Evolutionary conservation across 2,797 vertebrate genomes (phyloP).

Genomic region (Myripristis jacobus): DNA sequence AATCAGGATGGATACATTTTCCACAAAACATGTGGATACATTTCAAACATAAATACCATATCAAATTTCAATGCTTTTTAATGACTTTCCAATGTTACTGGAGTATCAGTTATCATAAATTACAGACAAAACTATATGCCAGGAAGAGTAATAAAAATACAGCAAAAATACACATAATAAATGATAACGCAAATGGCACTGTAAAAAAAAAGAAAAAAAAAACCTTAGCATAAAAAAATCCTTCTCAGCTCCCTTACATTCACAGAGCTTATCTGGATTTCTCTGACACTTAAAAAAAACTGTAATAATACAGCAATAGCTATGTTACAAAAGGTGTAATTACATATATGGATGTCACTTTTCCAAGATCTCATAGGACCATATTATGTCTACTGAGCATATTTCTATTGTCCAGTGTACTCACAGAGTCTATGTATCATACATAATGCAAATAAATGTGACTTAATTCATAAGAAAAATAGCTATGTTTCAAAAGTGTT

Average conservation of each 20-base stretch:
- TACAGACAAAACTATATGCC: conserved; percentile 64
- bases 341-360: conserved; percentile 27
- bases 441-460: conserved; percentile 58
- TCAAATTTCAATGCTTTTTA: conserved; percentile 54
- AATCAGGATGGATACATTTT: conserved; percentile 54
- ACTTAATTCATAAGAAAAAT: conserved; percentile 53
- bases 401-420: conserved; percentile 78
- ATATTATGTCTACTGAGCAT: conserved; percentile 53
- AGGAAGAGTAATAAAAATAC: conserved; percentile 51
- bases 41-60: conserved; percentile 80
- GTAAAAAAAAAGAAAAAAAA: conserved; percentile 30
- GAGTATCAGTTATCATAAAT: conserved; percentile 70
- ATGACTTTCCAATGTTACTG: conserved; percentile 52
- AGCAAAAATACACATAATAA: conserved; percentile 58
- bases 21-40: conserved; percentile 45
- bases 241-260: conserved; percentile 15
- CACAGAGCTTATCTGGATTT: conserved; percentile 19
- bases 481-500: conserved; percentile 49
- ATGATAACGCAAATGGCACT: conserved; percentile 44
- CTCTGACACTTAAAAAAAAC: conserved; percentile 21
- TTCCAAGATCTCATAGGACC: conserved; percentile 22
- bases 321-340: conserved; percentile 39
- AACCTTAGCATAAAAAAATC: conserved; percentile 1
- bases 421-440: conserved; percentile 77
- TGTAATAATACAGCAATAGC: conserved; percentile 32